phyloP scores from a whole-genome alignment of 2,113 vertebrate species.

The Stomatorhinus ivindoensis region DNA sequence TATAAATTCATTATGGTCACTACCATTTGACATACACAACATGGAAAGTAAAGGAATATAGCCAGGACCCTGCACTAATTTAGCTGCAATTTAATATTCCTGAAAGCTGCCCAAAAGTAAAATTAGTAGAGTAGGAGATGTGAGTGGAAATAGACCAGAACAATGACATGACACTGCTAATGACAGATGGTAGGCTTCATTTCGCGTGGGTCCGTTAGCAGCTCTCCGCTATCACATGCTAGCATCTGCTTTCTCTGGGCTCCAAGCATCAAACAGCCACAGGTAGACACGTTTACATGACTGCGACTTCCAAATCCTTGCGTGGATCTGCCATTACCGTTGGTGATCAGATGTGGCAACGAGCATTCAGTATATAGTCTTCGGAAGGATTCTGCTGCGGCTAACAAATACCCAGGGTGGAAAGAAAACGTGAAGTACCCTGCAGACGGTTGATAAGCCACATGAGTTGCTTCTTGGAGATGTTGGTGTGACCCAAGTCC shows the following conservation, averaged over 20 bases:
- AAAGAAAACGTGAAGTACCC: conserved; percentile 46
- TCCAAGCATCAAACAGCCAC: not conserved
- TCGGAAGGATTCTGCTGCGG: not conserved
- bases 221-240: not conserved
- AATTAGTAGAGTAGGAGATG: not conserved
- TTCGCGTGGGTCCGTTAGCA: not conserved
- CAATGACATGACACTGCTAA: not conserved
- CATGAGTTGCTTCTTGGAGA: conserved; percentile 88
- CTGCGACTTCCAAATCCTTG: not conserved
- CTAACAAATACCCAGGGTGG: not conserved
- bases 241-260: not conserved
- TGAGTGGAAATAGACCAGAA: not conserved
- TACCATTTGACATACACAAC: not conserved
- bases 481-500: conserved; percentile 81
- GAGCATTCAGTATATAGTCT: no score
- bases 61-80: not conserved
- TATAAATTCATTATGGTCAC: not conserved
- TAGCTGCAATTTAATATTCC: not conserved
- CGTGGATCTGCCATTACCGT: not conserved
- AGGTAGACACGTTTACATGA: not conserved
- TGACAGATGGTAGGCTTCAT: not conserved
- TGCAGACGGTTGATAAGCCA: conserved; percentile 84
- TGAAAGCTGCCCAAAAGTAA: not conserved
- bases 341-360: not conserved
- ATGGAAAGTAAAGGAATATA: not conserved